Evolutionary conservation across 2,888 invertebrate species (phyloP).

Genomic region (Microplitis deprimator): DNA sequence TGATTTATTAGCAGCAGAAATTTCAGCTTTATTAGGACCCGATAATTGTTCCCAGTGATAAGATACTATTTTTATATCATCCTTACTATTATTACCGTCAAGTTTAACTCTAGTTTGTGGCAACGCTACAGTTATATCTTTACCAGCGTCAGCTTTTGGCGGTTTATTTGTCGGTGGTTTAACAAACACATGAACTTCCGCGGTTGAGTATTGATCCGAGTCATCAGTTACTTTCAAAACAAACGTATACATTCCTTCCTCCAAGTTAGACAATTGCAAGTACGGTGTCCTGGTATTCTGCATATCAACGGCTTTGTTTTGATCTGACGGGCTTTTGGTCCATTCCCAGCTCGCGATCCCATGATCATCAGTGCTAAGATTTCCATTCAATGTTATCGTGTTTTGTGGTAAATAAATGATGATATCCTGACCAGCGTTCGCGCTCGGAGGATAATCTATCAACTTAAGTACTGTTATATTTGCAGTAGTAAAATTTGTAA

Average conservation of each 20-base stretch:
- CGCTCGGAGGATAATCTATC: conserved; percentile 95
- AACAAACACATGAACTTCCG: conserved; percentile 93
- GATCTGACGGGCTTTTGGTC: conserved; percentile 91
- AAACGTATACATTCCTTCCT: conserved; percentile 95
- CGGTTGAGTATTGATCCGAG: conserved; percentile 88
- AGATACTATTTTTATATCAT: conserved; percentile 86
- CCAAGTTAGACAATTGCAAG: conserved; percentile 89
- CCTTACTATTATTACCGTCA: conserved; percentile 86
- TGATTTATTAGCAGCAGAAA: conserved; percentile 75
- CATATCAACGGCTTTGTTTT: conserved; percentile 94
- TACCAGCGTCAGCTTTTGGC: conserved; percentile 77
- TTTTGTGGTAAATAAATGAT: conserved; percentile 93
- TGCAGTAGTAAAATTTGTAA: conserved; percentile 87
- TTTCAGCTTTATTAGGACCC: conserved; percentile 73
- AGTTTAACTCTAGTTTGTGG: conserved; percentile 86
- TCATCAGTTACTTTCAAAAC: conserved; percentile 93
- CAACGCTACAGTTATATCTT: conserved; percentile 80
- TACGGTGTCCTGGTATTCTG: conserved; percentile 94
- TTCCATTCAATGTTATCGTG: conserved; percentile 88
- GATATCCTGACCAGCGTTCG: conserved; percentile 92
- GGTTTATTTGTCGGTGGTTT: conserved; percentile 91
- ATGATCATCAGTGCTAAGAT: conserved; percentile 92
- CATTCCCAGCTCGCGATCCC: conserved; percentile 96
- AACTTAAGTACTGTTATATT: conserved; percentile 92
- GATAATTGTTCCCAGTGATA: conserved; percentile 89